These are phyloP conservation scores for Zeugodacus cucurbitae DNA, from an alignment of 1,140 invertebrate genomes.

Conservation along the genomic window DNA sequence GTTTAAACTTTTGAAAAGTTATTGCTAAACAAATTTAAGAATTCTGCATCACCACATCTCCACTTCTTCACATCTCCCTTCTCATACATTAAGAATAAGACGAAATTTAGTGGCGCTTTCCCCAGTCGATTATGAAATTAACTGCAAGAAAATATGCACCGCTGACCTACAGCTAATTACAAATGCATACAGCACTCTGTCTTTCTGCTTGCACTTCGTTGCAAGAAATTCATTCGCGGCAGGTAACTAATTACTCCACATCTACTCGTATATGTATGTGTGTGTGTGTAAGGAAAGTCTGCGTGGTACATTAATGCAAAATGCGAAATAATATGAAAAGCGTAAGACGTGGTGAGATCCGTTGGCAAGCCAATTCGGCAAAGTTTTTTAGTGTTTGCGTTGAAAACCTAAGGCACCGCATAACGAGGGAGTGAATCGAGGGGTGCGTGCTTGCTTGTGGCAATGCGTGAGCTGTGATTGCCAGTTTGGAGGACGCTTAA, in stretches of 20 bases:
- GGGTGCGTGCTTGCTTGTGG: background rate
- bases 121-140: background rate
- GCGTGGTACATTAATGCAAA: background rate
- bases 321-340: conserved; percentile 11
- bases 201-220: background rate
- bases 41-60: no score
- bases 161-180: background rate
- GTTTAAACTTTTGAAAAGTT: no score
- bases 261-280: background rate
- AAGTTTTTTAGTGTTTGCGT: background rate
- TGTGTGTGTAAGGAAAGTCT: background rate
- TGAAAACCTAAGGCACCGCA: background rate
- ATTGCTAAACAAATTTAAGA: no score
- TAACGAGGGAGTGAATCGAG: background rate
- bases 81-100: no score
- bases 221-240: background rate
- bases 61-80: no score
- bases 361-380: background rate
- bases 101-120: background rate
- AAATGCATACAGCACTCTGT: no score
- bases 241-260: background rate
- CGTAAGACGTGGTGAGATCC: background rate
- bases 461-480: background rate
- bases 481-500: background rate
- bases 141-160: background rate